Conservation (phyloP, 2,113 vertebrate species). For the Ancistrus triradiatus region DNA sequence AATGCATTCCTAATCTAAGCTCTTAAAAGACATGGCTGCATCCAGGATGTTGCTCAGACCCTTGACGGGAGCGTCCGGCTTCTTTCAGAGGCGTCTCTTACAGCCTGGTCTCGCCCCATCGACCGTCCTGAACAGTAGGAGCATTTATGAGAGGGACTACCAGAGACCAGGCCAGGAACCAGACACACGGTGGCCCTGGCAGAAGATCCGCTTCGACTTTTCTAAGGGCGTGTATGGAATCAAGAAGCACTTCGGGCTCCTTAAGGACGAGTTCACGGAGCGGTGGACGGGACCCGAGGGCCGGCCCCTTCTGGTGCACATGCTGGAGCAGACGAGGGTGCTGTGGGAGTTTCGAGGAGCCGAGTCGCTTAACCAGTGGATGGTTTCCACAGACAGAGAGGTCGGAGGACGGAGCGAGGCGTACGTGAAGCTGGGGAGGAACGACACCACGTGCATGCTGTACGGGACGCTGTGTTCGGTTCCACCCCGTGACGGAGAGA, state of each 20-base stretch:
- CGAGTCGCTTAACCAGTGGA: slow-evolving; percentile 81
- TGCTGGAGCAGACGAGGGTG: slow-evolving; percentile 81
- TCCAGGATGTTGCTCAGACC: slow-evolving; percentile 40
- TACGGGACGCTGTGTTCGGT: slow-evolving; percentile 77
- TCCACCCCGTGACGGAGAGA: slow-evolving; percentile 82
- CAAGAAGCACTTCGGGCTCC: slow-evolving; percentile 68
- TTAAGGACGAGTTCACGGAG: slow-evolving; percentile 72
- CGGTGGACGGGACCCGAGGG: slow-evolving; percentile 70
- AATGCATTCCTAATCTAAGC: not conserved
- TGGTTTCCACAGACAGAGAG: slow-evolving; percentile 78
- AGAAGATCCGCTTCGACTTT: slow-evolving; percentile 67
- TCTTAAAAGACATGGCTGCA: slow-evolving; percentile 41
- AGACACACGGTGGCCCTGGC: slow-evolving; percentile 61
- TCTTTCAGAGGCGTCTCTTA: slow-evolving; percentile 35
- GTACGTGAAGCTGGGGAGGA: slow-evolving; percentile 76
- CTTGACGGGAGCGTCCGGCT: slow-evolving; percentile 41
- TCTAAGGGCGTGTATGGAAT: slow-evolving; percentile 74
- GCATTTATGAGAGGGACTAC: slow-evolving; percentile 58
- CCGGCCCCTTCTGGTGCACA: slow-evolving; percentile 54
- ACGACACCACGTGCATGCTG: slow-evolving; percentile 76
- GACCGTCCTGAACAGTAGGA: slow-evolving; percentile 34
- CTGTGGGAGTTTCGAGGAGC: slow-evolving; percentile 85
- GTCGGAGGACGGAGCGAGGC: slow-evolving; percentile 87
- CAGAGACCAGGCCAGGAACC: slow-evolving; percentile 71
- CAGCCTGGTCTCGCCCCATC: slow-evolving; percentile 20